phyloP scores from a whole-genome alignment of 2,113 vertebrate species.

The Mixornis gularis region DNA sequence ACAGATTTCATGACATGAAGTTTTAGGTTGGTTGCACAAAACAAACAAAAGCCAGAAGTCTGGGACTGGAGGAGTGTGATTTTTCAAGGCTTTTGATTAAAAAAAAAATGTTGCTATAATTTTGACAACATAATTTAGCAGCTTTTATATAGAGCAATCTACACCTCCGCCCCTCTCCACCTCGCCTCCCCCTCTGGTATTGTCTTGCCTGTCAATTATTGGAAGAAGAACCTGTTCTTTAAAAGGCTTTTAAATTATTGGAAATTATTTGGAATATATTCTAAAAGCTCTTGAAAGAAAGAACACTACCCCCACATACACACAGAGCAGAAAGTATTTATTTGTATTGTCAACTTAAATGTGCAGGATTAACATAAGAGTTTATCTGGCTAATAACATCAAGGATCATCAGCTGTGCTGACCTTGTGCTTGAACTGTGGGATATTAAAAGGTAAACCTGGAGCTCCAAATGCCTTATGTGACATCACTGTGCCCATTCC shows the following conservation, averaged over 20 bases:
- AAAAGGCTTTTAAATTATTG: slow-evolving; percentile 72
- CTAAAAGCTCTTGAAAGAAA: slow-evolving; percentile 66
- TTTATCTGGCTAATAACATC: neutral
- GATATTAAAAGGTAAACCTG: neutral
- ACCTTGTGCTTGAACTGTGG: neutral
- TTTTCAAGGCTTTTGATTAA: slow-evolving; percentile 37
- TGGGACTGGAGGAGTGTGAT: slow-evolving; percentile 46
- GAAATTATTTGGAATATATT: slow-evolving; percentile 71
- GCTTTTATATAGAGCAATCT: slow-evolving; percentile 70
- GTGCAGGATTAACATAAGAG: neutral
- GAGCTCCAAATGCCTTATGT: neutral
- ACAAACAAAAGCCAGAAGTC: slow-evolving; percentile 59
- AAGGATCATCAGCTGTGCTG: neutral
- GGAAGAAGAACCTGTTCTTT: slow-evolving; percentile 66
- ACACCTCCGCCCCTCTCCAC: slow-evolving; percentile 67
- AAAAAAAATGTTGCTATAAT: slow-evolving; percentile 63
- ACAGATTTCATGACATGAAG: slow-evolving; percentile 20
- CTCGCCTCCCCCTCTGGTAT: slow-evolving; percentile 61
- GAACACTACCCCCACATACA: slow-evolving; percentile 42
- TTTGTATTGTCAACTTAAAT: slow-evolving; percentile 31
- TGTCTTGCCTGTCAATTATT: slow-evolving; percentile 73
- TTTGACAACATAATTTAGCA: slow-evolving; percentile 75
- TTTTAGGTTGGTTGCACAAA: slow-evolving; percentile 55
- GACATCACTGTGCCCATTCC: fast-evolving
- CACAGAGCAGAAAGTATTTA: slow-evolving; percentile 50